phyloP scores from a whole-genome alignment of 53 echinoderm and acorn worm genomes.

The Henricia sp. region DNA sequence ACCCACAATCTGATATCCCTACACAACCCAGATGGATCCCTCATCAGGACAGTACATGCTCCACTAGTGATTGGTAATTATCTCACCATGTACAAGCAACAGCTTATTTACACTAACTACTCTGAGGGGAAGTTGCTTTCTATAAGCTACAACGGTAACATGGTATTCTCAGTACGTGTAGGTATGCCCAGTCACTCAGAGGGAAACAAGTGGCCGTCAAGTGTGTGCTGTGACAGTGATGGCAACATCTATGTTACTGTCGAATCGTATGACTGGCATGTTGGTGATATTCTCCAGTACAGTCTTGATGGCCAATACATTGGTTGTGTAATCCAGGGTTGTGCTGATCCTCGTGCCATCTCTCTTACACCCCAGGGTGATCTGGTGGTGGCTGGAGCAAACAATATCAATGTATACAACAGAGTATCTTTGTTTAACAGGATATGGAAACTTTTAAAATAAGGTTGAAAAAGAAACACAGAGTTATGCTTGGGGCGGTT shows the following conservation, averaged over 20 bases:
- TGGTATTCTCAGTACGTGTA: neutral
- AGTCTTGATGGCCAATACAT: neutral
- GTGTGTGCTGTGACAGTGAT: constrained; percentile 3
- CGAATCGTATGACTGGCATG: neutral
- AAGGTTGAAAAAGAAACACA: too few species aligned
- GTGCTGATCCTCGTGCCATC: neutral
- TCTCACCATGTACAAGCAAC: neutral
- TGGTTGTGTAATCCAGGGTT: neutral
- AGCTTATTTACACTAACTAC: constrained; percentile 14
- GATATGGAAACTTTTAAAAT: too few species aligned
- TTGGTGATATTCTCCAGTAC: neutral
- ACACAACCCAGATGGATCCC: neutral
- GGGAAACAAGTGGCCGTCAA: neutral
- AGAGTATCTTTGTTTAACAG: too few species aligned
- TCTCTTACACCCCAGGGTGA: constrained; percentile 4
- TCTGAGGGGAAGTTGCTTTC: neutral
- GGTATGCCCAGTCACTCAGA: neutral
- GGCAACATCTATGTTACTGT: constrained; percentile 11
- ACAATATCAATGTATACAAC: too few species aligned
- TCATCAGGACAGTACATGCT: neutral
- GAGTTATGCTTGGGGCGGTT: too few species aligned
- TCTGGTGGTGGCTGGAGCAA: constrained; percentile 26
- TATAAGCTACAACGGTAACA: neutral
- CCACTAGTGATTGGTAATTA: constrained; percentile 1
- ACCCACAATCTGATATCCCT: neutral